These are phyloP conservation scores for Salpingus planirostris DNA, from an alignment of 2,888 invertebrate genomes.

Conservation along the genomic window DNA sequence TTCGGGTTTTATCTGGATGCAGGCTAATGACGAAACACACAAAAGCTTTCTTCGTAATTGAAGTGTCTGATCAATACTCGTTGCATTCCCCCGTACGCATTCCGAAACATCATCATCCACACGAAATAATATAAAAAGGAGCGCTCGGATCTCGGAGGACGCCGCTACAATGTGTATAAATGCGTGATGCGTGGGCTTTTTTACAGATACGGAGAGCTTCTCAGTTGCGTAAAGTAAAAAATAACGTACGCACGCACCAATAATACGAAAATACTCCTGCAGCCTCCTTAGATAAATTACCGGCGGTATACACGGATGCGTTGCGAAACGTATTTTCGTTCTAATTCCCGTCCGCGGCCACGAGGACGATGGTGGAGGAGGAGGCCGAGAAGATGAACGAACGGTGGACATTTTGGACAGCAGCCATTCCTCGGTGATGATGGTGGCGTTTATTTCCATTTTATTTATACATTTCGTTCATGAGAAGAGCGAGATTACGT, in stretches of 20 bases:
- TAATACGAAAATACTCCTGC: slow-evolving; percentile 11
- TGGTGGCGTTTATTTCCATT: slow-evolving; percentile 17
- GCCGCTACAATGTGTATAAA: too few species aligned
- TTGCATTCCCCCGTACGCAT: too few species aligned
- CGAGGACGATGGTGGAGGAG: slow-evolving; percentile 1
- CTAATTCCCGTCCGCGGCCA: slow-evolving; percentile 12
- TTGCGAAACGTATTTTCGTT: slow-evolving; percentile 28
- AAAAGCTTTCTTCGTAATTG: too few species aligned
- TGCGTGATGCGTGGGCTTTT: too few species aligned
- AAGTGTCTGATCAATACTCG: too few species aligned
- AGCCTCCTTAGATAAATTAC: slow-evolving; percentile 14
- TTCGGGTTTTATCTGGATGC: too few species aligned
- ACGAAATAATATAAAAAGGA: too few species aligned
- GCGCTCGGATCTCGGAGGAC: too few species aligned
- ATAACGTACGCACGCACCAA: slow-evolving; percentile 8
- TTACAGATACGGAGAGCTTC: too few species aligned
- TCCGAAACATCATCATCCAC: too few species aligned
- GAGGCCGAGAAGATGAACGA: slow-evolving; percentile 1
- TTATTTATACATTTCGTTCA: slow-evolving; percentile 22
- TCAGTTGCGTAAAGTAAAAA: slow-evolving; percentile 8
- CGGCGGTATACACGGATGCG: slow-evolving; percentile 16
- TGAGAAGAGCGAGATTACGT: slow-evolving; percentile 12
- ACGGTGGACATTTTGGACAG: slow-evolving; percentile 20
- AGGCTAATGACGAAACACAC: too few species aligned
- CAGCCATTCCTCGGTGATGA: slow-evolving; percentile 18